phyloP scores from a whole-genome alignment of 2,113 vertebrate species.

The Lamprotornis superbus region DNA sequence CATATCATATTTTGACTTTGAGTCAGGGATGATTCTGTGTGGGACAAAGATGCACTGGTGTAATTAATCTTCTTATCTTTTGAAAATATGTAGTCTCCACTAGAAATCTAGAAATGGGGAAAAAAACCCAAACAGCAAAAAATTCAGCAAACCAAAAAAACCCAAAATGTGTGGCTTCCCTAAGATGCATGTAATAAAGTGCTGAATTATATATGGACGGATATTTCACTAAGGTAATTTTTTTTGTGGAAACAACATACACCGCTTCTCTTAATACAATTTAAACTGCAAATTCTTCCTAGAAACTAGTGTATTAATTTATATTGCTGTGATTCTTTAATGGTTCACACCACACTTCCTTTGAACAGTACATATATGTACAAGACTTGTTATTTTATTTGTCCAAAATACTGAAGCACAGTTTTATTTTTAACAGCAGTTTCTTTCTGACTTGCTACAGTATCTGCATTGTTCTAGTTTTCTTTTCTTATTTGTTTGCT shows the following conservation, averaged over 20 bases:
- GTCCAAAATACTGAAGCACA: neutral
- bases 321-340: neutral
- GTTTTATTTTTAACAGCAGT: conserved; percentile 27
- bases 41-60: neutral
- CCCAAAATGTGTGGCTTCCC: neutral
- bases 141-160: neutral
- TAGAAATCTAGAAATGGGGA: neutral
- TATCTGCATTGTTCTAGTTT: conserved; percentile 52
- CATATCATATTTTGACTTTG: neutral
- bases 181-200: neutral
- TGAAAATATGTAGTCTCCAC: neutral
- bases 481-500: conserved; percentile 65
- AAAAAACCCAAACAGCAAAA: neutral
- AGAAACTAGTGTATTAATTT: neutral
- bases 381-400: neutral
- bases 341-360: neutral
- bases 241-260: neutral
- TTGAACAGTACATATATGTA: neutral
- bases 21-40: neutral
- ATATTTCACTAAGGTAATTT: neutral
- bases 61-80: neutral
- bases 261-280: neutral
- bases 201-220: neutral
- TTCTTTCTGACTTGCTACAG: conserved; percentile 51
- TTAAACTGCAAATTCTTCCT: neutral